Base-by-base conservation (phyloP, 1,140 invertebrate genomes). In the Drosophila trapezifrons region DNA sequence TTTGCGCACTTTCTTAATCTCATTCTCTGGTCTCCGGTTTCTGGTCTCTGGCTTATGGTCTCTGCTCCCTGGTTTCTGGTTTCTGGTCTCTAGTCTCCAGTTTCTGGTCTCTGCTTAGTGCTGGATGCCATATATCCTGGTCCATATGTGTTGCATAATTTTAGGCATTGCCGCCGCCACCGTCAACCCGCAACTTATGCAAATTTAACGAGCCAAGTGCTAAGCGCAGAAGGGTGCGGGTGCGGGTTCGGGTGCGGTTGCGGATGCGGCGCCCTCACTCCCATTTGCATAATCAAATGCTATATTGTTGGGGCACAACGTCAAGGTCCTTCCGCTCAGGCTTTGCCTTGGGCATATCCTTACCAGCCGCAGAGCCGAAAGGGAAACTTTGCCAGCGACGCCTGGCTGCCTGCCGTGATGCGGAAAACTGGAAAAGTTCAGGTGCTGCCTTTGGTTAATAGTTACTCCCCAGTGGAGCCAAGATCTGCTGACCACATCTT, bases 271-370 rank as follows among this genome's bases (percentile, higher is more conserved):
- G 17, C 27, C 15, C 38, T 5, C 45, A 40, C 35, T 15, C 35
- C 52, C 60, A 84, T 87, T 82, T 82, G 76, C 83, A 86, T 87
- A 87, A 83, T 82, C 83, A 87, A 87, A 87, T 87, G 83, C 63
- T 78, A 86, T 82, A 86, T 76, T 82, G 82, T 72, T 72, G 57
- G 47, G 38, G 4, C 64, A 13, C 56, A 42, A n/a, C 38, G 27
- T 49, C 42, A 52, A 54, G 54, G 32, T 52, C 43, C 58, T 32
- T 17, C 52, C 29, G 45, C 37, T 35, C 17, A 27, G 32, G 27
- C 58, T 43, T 37, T 9, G 66, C 54, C 67, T 32, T 20, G 70
- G 32, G 74, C 37, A 42, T 20, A 27, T 59, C 22, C 32, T n/a
- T n/a, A n/a, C 35, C 47, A 4, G 7, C 46, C n/a, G n/a, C n/a